Conservation (phyloP, 2,888 invertebrate species). For the Napeogenes sylphis region DNA sequence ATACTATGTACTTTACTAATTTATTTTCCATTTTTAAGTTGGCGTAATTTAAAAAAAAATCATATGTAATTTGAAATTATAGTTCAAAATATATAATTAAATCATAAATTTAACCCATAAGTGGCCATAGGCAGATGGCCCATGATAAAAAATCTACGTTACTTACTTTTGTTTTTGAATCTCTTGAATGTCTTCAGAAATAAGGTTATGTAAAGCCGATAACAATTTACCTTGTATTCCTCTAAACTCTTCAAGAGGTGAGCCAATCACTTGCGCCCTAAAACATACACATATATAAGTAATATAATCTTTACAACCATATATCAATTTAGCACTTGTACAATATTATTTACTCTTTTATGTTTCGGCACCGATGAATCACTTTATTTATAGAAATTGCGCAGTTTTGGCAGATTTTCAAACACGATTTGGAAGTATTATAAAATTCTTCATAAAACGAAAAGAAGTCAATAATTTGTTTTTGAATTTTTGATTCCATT, state of each 20-base stretch:
- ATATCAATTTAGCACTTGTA: constrained; percentile 16
- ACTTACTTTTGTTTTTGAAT: constrained; percentile 66
- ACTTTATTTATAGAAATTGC: constrained; percentile 72
- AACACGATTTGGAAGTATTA: constrained; percentile 62
- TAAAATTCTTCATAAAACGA: constrained; percentile 71
- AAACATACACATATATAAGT: constrained; percentile 32
- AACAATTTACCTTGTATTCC: constrained; percentile 61
- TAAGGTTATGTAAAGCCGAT: constrained; percentile 59
- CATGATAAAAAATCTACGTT: constrained; percentile 5
- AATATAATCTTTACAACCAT: constrained; percentile 16
- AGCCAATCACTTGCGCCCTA: constrained; percentile 63
- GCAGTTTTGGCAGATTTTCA: constrained; percentile 73
- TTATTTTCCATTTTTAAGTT: too few species aligned
- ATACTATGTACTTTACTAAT: too few species aligned
- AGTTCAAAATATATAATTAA: too few species aligned
- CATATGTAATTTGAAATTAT: too few species aligned
- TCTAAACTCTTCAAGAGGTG: constrained; percentile 65
- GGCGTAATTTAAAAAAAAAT: too few species aligned
- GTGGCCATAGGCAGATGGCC: too few species aligned
- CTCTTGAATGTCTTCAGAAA: constrained; percentile 59
- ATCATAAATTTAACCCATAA: too few species aligned
- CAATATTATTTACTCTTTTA: constrained; percentile 63
- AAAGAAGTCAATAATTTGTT: constrained; percentile 73
- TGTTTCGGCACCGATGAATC: constrained; percentile 69
- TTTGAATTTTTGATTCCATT: constrained; percentile 73